Conservation (phyloP, 2,113 vertebrate species). For the Sprattus sprattus region DNA sequence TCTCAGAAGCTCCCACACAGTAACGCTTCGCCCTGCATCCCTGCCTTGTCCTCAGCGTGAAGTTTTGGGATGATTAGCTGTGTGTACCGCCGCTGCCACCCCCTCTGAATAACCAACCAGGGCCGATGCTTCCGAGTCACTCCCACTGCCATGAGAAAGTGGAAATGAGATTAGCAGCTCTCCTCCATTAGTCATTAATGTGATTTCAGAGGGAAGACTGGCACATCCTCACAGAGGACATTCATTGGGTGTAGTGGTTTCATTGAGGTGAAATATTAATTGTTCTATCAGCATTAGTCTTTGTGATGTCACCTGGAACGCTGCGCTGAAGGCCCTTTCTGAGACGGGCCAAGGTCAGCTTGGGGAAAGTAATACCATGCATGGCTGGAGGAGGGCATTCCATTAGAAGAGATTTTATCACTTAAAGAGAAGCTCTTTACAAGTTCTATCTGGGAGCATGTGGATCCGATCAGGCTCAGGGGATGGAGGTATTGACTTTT, state of each 20-base stretch:
- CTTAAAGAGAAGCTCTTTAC: slow-evolving; percentile 59
- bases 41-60: slow-evolving; percentile 50
- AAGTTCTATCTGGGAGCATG: slow-evolving; percentile 45
- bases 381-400: slow-evolving; percentile 58
- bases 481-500: slow-evolving; percentile 48
- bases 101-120: slow-evolving; percentile 29
- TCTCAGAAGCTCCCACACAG: slow-evolving; percentile 62
- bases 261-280: slow-evolving; percentile 54
- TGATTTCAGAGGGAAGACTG: not conserved
- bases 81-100: slow-evolving; percentile 44
- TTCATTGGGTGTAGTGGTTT: slow-evolving; percentile 20
- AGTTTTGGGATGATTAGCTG: slow-evolving; percentile 56
- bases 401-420: slow-evolving; percentile 63
- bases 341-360: slow-evolving; percentile 65
- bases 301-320: slow-evolving; percentile 56
- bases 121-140: not conserved
- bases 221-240: not conserved
- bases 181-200: not conserved
- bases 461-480: slow-evolving; percentile 47
- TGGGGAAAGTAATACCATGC: slow-evolving; percentile 67
- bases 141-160: not conserved
- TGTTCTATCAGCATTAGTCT: slow-evolving; percentile 55
- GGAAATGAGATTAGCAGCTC: slow-evolving; percentile 3
- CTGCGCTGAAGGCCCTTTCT: slow-evolving; percentile 50
- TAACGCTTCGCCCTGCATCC: slow-evolving; percentile 61